phyloP scores from a whole-genome alignment of 2,113 vertebrate species.

The Holacanthus passer region DNA sequence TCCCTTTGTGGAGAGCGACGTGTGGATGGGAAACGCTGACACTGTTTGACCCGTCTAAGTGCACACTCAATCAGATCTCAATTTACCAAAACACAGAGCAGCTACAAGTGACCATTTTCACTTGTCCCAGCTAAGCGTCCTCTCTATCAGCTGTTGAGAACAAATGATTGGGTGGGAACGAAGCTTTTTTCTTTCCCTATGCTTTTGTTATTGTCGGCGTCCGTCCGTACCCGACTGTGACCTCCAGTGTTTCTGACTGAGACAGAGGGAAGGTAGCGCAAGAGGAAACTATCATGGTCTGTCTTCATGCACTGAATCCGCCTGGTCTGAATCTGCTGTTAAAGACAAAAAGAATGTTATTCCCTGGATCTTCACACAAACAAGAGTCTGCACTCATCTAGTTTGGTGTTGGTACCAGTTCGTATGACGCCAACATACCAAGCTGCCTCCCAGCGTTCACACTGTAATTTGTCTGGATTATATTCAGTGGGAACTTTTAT shows the following conservation, averaged over 20 bases:
- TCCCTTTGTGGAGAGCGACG: neutral
- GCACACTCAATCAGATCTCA: slow-evolving; percentile 33
- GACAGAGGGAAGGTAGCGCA: neutral
- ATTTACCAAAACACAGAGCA: slow-evolving; percentile 48
- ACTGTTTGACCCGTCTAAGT: neutral
- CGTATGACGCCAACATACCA: no score
- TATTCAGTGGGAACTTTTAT: no score
- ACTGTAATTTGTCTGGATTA: no score
- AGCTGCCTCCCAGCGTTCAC: no score
- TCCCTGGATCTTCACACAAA: neutral
- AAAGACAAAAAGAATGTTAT: neutral
- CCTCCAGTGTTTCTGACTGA: slow-evolving; percentile 14
- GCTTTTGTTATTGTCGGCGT: neutral
- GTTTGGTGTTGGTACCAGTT: no score
- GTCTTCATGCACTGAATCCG: neutral
- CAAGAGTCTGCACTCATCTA: no score
- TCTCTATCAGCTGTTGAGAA: neutral
- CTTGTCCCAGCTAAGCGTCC: neutral
- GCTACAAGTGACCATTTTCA: neutral
- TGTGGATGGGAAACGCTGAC: slow-evolving; percentile 1
- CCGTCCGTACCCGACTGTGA: slow-evolving; percentile 1
- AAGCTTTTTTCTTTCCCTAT: neutral
- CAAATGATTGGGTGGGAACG: neutral
- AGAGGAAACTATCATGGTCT: neutral
- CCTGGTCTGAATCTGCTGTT: neutral